Percentiles rank a stretch among this genome's conserved stretches.
These are phyloP conservation scores for Psilopsiagon aurifrons DNA, from an alignment of 2,113 vertebrate species.

Conservation along the genomic window DNA sequence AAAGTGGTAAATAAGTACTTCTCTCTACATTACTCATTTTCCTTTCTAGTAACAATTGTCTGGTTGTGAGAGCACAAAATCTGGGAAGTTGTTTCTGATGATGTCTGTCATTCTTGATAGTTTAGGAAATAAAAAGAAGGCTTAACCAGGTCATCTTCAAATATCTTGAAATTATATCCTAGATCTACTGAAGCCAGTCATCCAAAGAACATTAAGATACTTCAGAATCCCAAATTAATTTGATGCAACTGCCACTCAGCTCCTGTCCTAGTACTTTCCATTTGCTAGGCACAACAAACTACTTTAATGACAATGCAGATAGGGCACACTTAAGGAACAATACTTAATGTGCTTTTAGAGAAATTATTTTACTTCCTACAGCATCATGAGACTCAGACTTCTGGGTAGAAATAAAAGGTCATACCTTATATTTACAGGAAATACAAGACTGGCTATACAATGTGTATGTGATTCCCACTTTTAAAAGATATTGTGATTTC, in stretches of 20 bases:
- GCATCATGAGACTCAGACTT: not conserved
- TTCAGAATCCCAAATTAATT: conserved; percentile 52
- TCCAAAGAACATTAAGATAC: not conserved
- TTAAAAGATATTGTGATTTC: not conserved
- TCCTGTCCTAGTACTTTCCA: not conserved
- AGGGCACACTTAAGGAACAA: not conserved
- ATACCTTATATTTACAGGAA: not conserved
- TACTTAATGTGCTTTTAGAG: not conserved
- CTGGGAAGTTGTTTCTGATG: not conserved
- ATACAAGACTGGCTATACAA: not conserved
- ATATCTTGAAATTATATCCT: not conserved
- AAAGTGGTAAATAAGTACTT: not conserved
- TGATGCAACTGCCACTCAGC: not conserved
- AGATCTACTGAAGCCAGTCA: not conserved
- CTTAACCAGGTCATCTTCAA: conserved; percentile 14
- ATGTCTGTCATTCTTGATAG: not conserved
- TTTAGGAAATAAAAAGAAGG: not conserved
- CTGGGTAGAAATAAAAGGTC: not conserved
- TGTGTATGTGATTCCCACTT: not conserved
- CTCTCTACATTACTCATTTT: not conserved
- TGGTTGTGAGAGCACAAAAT: not conserved
- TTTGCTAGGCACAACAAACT: not conserved
- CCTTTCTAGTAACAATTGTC: not conserved
- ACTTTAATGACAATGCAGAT: not conserved
- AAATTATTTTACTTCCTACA: not conserved